These are phyloP conservation scores for Cepaea nemoralis DNA, from an alignment of 1,140 invertebrate species.

Conservation along the genomic window DNA sequence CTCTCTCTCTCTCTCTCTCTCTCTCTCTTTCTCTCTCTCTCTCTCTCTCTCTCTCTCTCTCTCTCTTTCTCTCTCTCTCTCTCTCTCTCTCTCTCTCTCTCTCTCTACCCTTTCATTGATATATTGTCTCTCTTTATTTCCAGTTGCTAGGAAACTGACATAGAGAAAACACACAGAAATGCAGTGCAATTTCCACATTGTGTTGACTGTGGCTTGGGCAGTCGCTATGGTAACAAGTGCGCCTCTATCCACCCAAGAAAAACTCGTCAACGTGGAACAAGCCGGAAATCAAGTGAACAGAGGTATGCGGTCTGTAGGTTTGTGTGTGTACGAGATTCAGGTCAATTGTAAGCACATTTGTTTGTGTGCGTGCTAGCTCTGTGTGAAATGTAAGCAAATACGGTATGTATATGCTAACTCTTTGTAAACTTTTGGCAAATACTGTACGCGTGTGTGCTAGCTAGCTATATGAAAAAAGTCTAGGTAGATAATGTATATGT, in stretches of 20 bases:
- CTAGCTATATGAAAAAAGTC: neutral
- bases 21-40: neutral
- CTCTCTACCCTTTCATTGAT: neutral
- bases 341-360: neutral
- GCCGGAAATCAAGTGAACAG: conserved; percentile 6
- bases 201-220: conserved; percentile 5
- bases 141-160: neutral
- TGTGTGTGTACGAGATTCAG: neutral
- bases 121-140: neutral
- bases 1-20: neutral
- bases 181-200: neutral
- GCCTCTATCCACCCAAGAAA: conserved; percentile 17
- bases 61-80: neutral
- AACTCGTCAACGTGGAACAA: neutral
- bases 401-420: neutral
- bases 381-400: too few species aligned
- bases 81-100: neutral
- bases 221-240: conserved; percentile 17
- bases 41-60: neutral
- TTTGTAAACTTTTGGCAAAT: neutral
- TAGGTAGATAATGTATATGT: too few species aligned
- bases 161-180: neutral
- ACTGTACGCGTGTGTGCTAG: neutral
- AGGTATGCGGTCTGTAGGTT: neutral
- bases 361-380: neutral